Percentiles rank a stretch among this genome's conserved stretches.
These are phyloP conservation scores for Cossypha polioptera DNA, from an alignment of 2,797 vertebrate genomes.

Conservation along the genomic window DNA sequence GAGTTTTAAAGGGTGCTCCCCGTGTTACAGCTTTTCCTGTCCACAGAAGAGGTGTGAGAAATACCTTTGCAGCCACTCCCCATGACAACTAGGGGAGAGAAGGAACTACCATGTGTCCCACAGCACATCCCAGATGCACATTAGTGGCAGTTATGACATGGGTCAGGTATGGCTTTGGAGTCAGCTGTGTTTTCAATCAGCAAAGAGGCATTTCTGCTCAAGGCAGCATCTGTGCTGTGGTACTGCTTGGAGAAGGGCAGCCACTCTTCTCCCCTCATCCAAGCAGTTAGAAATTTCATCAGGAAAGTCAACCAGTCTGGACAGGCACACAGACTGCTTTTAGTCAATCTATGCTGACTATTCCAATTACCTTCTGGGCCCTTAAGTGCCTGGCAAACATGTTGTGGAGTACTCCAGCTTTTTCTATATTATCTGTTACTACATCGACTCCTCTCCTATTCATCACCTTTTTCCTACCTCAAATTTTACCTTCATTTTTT, in stretches of 20 bases:
- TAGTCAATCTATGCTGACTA: background rate
- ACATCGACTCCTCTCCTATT: accelerated
- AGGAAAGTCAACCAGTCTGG: background rate
- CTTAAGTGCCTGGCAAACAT: background rate
- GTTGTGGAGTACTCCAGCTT: background rate
- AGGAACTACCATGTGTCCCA: background rate
- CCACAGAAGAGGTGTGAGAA: background rate
- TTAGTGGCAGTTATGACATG: background rate
- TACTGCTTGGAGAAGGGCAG: background rate
- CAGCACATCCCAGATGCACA: background rate
- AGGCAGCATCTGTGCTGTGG: background rate
- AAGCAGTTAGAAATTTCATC: background rate
- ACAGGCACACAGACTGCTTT: background rate
- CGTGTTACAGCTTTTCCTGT: background rate
- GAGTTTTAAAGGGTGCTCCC: background rate
- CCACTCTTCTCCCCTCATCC: background rate
- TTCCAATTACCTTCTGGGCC: background rate
- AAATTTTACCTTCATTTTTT: background rate
- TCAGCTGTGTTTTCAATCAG: background rate
- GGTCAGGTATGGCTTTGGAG: background rate
- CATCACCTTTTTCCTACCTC: background rate
- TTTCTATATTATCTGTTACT: background rate
- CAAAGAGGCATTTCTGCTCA: background rate
- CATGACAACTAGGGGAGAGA: background rate
- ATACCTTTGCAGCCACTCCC: background rate